Evolutionary conservation across 2,797 vertebrate species (phyloP).

Genomic region (Eulemur albifrons): DNA sequence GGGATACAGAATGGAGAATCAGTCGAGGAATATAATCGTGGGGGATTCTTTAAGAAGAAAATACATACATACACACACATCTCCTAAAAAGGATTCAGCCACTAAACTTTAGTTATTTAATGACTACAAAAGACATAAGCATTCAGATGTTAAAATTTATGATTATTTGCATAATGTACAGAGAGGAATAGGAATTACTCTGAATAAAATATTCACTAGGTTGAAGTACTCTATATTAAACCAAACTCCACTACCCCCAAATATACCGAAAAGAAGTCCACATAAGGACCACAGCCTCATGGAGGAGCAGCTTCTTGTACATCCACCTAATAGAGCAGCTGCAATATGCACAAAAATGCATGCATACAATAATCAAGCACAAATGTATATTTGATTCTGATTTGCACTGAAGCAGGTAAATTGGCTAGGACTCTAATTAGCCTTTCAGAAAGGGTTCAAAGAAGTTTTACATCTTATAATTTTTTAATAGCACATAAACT

Average conservation of each 20-base stretch:
- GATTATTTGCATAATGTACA: background rate
- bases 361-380: background rate
- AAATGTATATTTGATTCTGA: background rate
- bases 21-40: background rate
- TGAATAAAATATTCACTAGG: background rate
- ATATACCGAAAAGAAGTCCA: background rate
- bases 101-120: conserved; percentile 22
- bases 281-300: background rate
- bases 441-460: conserved; percentile 3
- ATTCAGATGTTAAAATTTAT: conserved; percentile 1
- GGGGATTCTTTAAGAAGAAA: background rate
- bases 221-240: background rate
- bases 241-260: background rate
- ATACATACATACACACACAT: background rate
- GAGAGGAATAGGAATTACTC: background rate
- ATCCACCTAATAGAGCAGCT: background rate
- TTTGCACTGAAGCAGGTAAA: background rate
- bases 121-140: background rate
- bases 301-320: background rate
- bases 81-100: background rate
- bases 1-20: background rate
- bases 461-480: background rate
- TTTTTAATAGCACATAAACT: conserved; percentile 46
- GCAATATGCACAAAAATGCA: background rate
- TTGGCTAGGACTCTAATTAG: background rate